Evolutionary conservation across 2,888 invertebrate genomes (phyloP).

Genomic region (Heliconius sara): DNA sequence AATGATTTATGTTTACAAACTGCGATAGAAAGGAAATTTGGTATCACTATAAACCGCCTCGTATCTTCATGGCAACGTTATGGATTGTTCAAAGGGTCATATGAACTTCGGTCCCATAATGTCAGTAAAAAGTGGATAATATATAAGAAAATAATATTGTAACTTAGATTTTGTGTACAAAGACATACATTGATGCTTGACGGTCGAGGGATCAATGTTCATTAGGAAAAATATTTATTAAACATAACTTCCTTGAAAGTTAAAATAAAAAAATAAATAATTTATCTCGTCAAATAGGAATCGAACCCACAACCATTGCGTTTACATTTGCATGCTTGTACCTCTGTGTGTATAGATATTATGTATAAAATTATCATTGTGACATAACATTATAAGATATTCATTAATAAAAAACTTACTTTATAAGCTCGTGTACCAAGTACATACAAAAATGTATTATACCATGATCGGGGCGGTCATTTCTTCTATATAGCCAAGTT

Average conservation of each 20-base stretch:
- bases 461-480: background rate
- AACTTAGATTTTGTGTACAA: background rate
- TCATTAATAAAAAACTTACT: background rate
- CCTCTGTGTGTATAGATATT: no score
- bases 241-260: no score
- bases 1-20: slow-evolving; percentile 1
- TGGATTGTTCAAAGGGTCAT: background rate
- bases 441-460: background rate
- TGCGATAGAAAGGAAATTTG: slow-evolving; percentile 16
- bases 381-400: background rate
- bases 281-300: background rate
- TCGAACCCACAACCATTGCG: no score
- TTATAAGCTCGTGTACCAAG: no score
- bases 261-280: background rate
- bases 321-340: no score
- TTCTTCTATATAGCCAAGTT: background rate
- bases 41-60: slow-evolving; percentile 11
- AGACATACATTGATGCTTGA: background rate
- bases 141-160: background rate
- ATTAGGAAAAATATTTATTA: background rate
- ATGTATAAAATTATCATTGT: no score
- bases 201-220: background rate
- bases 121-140: background rate
- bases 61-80: slow-evolving; percentile 1
- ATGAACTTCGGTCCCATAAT: background rate